A percentile compares a stretch with the other conserved stretches of the same genome.
Evolutionary conservation across 2,888 invertebrate genomes (phyloP).

Genomic region (Hyposoter didymator): DNA sequence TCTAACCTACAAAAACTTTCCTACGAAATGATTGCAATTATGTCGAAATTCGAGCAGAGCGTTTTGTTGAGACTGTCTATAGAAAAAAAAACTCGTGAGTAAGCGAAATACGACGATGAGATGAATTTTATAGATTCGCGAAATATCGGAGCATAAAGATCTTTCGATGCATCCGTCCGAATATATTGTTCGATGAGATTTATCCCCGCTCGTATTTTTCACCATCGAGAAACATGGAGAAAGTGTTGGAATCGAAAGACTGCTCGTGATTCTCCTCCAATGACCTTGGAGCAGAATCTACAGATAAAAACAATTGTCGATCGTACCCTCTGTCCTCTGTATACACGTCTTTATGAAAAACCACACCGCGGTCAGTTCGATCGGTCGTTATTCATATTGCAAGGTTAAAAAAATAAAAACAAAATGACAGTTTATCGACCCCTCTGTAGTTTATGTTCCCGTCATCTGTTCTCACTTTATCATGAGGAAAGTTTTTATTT

Average conservation of each 20-base stretch:
- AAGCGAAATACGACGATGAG: not conserved
- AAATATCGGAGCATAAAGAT: not conserved
- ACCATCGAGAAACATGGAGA: not conserved
- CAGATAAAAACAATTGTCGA: conserved; percentile 4
- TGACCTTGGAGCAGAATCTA: not conserved
- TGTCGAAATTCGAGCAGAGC: not conserved
- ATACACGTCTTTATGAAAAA: conserved; percentile 2
- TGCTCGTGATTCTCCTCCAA: not conserved
- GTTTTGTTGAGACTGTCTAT: not conserved
- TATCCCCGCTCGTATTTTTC: not conserved
- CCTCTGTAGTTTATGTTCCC: not conserved
- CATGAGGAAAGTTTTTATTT: not conserved
- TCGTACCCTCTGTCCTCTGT: not conserved
- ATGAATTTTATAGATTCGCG: not conserved
- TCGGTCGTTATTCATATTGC: not conserved
- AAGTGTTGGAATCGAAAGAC: not conserved
- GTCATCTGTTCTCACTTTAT: not conserved
- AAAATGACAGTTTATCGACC: not conserved
- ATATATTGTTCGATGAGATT: not conserved
- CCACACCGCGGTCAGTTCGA: conserved; percentile 35
- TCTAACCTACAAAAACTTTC: not conserved
- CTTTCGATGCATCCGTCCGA: not conserved
- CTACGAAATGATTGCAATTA: not conserved
- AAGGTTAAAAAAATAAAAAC: not conserved
- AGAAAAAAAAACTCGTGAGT: not conserved